Conservation (phyloP, 2,113 vertebrate genomes). For the Xenopus borealis region DNA sequence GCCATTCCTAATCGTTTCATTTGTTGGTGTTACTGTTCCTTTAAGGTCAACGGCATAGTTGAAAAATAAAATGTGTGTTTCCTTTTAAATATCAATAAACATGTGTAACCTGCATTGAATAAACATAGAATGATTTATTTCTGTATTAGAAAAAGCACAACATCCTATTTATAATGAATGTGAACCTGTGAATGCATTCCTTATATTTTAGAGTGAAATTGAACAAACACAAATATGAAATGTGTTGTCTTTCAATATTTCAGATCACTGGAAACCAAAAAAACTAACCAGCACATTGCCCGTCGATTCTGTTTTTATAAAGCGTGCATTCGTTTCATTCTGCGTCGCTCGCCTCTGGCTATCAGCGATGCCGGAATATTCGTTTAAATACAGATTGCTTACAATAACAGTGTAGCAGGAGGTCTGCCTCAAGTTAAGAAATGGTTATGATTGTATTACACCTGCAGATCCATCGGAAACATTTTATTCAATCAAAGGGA, state of each 20-base stretch:
- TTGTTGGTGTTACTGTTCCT: no score
- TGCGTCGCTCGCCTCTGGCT: conserved; percentile 77
- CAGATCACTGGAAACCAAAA: conserved; percentile 64
- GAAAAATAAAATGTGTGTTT: no score
- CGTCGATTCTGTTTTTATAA: conserved; percentile 57
- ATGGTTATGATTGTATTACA: conserved; percentile 66
- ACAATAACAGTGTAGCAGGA: conserved; percentile 69
- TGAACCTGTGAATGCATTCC: neutral
- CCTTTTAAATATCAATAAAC: no score
- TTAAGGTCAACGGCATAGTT: no score
- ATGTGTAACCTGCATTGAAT: no score
- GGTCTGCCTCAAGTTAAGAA: conserved; percentile 68
- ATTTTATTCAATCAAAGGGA: conserved; percentile 87
- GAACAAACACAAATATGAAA: conserved; percentile 10
- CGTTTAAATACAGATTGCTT: conserved; percentile 86
- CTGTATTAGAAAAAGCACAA: neutral
- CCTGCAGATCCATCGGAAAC: conserved; percentile 71
- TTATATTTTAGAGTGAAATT: neutral
- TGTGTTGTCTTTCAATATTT: conserved; percentile 56
- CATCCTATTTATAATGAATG: neutral
- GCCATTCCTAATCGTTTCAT: no score
- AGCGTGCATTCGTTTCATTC: conserved; percentile 70
- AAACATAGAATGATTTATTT: no score
- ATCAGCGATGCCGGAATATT: conserved; percentile 67
- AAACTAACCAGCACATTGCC: conserved; percentile 55